Evolutionary conservation across 2,888 invertebrate genomes (phyloP), one percentile per base, ranked within the genome.

Genomic region (Brenthis daphne): DNA sequence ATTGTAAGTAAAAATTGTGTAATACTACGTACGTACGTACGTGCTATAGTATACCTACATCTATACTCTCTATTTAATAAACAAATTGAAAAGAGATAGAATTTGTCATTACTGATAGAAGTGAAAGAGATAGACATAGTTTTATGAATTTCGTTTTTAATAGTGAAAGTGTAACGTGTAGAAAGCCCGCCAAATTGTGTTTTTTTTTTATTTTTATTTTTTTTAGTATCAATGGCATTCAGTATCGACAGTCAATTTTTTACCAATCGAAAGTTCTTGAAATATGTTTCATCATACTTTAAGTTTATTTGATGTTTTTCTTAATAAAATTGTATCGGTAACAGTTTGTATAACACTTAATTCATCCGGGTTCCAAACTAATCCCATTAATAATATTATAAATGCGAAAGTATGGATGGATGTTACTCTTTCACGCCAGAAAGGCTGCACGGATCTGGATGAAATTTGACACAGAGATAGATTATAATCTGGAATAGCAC

Each of bases 201-300:
- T 70, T 57, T 67, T 57, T 67, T 76, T 71, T 73, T 77, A 80
- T 80, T 80, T 76, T 76, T 66, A 72, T 67, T 64, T 64, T 64
- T 68, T 79, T 60, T 60, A 20, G 13, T 33, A 53, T 37, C 80
- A 82, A 81, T 77, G 63, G 76, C 70, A 73, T 77, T 69, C 75
- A 57, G 64, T 77, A 80, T 80, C 74, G 79, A 77, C 73, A 74
- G 73, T 74, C 16, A 75, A 72, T 74, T 74, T 77, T 81, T 79
- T 80, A 78, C 81, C 37, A 85, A 86, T 81, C 77, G 88, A 87
- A 87, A 87, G 88, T 85, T 80, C 56, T 64, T 69, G 37, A 75
- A 80, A 66, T 8, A 57, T 16, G 33, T 24, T 51, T 57, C 29
- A 54, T 57, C n/a, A 24, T 43, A 66, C 4, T 47, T 43, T 43